Base-by-base conservation (phyloP, 2,888 invertebrate species). In the Drosophila affinis region DNA sequence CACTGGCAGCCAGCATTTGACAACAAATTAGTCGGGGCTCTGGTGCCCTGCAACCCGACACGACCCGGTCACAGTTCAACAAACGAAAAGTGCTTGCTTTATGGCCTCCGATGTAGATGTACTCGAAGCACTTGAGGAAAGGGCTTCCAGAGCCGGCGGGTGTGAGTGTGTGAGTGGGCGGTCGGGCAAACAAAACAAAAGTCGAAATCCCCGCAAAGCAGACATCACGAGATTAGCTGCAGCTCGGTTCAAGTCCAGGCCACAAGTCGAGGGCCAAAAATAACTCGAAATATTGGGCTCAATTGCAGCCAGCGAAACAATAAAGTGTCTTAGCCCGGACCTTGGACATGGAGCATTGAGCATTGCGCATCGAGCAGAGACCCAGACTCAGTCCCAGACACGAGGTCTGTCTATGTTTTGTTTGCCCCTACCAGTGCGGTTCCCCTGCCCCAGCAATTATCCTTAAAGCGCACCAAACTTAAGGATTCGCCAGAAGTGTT, bases 41-140 rank as follows among this genome's bases (percentile, higher is more conserved):
- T 34, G 3, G 18, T 27, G 48, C 21, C 32, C 52, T 51, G 58
- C 48, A 58, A 48, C 29, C 9, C 29, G 2, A 29, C 64, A 55
- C 77, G 9, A 29, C 64, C 58, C 77, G 83, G 65, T 77, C 80
- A 75, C 83, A 83, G 83, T 83, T 83, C 83, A 83, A 83, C 86
- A 88, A 83, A 88, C 83, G 69, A 77, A 86, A 83, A 83, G 88
- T 83, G 83, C 77, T 88, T 88, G 80, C 75, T 88, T 86, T 88
- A 86, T 88, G 76, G 72, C 71, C 81, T 63, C 73, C 73, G 74
- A 72, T 69, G 76, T 63, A 70, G 62, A 63, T 73, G 73, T 81
- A 65, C 78, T 72, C 48, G 47, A 59, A 44, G 81, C 62, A 79
- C 72, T 72, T 57, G 75, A 70, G 55, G 55, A 52, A 39, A 14